Conservation (phyloP, 2,888 invertebrate species). For the Nephrotoma appendiculata region DNA sequence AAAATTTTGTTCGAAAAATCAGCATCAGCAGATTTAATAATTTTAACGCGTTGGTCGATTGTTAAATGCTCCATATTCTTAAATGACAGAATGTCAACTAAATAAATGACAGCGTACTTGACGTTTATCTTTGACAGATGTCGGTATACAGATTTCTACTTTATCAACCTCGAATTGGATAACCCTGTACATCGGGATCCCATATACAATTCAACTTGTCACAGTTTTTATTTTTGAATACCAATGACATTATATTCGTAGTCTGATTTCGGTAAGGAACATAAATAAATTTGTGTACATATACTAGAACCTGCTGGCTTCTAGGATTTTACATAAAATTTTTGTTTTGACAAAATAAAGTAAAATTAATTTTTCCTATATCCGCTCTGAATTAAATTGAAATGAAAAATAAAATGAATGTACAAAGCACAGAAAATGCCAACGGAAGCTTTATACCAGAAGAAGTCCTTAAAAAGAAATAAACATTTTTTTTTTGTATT, state of each 20-base stretch:
- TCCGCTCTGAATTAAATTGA: neutral
- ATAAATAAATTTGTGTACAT: neutral
- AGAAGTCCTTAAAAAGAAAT: neutral
- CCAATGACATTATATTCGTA: neutral
- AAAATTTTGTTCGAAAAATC: no score
- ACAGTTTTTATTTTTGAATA: neutral
- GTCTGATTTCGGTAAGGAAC: neutral
- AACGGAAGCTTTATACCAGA: neutral
- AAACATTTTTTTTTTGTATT: neutral
- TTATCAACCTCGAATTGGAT: no score
- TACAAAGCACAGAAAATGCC: neutral
- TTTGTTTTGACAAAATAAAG: neutral
- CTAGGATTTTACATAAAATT: neutral
- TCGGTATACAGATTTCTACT: no score
- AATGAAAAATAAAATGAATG: neutral
- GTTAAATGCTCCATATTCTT: no score
- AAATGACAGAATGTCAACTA: no score
- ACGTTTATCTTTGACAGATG: no score
- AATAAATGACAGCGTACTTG: no score
- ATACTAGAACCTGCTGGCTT: neutral
- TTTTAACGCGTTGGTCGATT: no score
- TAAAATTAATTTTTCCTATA: neutral
- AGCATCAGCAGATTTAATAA: no score
- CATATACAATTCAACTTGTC: neutral
- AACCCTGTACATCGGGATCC: no score